These are phyloP conservation scores for Cavia porcellus DNA, from an alignment of 2,113 vertebrate genomes.

Conservation along the genomic window DNA sequence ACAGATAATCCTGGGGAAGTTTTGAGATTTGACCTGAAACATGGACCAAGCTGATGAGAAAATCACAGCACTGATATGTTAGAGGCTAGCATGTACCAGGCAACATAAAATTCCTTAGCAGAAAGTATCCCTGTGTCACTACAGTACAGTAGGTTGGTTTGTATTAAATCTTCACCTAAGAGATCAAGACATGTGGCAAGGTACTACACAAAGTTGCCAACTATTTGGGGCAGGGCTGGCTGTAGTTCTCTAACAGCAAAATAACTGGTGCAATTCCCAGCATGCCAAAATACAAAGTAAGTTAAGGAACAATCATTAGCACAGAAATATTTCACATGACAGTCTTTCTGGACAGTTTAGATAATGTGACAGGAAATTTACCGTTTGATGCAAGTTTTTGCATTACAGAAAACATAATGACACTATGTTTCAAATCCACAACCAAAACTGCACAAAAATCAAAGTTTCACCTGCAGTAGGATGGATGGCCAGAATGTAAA, in stretches of 20 bases:
- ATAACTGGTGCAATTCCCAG: background rate
- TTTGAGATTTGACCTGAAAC: no score
- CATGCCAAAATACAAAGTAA: background rate
- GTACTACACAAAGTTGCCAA: background rate
- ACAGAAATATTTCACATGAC: background rate
- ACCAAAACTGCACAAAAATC: no score
- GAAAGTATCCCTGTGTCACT: background rate
- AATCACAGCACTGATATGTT: background rate
- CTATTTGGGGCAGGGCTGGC: background rate
- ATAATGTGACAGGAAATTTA: background rate
- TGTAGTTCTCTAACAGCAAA: background rate
- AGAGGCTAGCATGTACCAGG: background rate
- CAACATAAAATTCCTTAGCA: background rate
- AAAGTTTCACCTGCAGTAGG: no score
- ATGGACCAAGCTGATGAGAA: background rate
- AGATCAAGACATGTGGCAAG: background rate
- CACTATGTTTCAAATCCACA: no score
- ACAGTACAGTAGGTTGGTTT: background rate
- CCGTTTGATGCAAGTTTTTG: no score
- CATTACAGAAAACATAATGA: no score
- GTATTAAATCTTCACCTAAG: background rate
- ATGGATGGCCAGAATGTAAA: no score
- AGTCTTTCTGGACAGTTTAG: background rate
- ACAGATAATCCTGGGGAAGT: background rate
- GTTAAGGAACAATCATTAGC: background rate